Percentiles rank a stretch among this genome's conserved stretches.
phyloP scores from a whole-genome alignment of 92 coral and sea anemone species.

The Epizoanthus rinbou region DNA sequence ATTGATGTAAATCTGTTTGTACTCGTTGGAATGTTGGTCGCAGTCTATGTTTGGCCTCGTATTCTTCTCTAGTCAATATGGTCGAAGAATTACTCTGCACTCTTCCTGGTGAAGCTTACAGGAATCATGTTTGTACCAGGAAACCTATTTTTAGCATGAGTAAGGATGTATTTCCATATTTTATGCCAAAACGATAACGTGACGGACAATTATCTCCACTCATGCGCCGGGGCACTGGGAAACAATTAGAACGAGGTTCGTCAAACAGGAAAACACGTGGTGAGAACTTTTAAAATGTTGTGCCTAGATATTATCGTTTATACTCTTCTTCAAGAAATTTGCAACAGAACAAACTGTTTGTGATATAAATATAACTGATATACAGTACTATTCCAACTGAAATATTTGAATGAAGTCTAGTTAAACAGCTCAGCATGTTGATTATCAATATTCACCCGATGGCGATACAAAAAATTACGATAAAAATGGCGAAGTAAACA shows the following conservation, averaged over 20 bases:
- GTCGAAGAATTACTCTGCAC: not conserved
- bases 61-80: not conserved
- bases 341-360: too few species aligned
- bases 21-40: not conserved
- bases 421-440: too few species aligned
- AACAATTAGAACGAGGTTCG: not conserved
- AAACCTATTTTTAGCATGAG: slow-evolving; percentile 18
- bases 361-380: too few species aligned
- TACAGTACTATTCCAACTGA: too few species aligned
- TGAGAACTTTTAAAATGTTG: too few species aligned
- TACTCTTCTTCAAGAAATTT: too few species aligned
- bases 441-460: too few species aligned
- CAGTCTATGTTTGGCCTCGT: not conserved
- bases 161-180: not conserved
- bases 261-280: too few species aligned
- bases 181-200: not conserved
- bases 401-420: too few species aligned
- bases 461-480: too few species aligned
- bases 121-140: not conserved
- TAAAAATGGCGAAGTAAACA: too few species aligned
- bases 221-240: not conserved
- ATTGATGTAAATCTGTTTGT: not conserved
- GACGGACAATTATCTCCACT: not conserved
- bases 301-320: too few species aligned
- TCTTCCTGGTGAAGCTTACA: not conserved